Percentiles rank a stretch among this genome's conserved stretches.
These are phyloP conservation scores for Nicator chloris DNA, from an alignment of 2,113 vertebrate species.

Conservation along the genomic window DNA sequence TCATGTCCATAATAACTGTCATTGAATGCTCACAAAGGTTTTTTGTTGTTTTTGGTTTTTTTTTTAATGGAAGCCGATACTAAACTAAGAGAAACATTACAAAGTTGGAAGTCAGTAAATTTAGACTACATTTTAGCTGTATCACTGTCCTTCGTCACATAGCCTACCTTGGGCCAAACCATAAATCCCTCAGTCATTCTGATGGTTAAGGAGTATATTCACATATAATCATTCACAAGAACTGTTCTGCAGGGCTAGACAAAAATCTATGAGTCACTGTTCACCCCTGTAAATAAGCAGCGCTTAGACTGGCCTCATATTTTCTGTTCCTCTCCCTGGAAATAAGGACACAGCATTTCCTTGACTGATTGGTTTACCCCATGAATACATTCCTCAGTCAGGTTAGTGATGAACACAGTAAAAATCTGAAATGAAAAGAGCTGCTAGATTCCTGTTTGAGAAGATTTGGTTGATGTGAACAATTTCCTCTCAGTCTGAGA, in stretches of 20 bases:
- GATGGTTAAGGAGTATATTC: not conserved
- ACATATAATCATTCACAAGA: not conserved
- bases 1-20: not conserved
- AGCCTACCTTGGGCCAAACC: not conserved
- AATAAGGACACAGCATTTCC: not conserved
- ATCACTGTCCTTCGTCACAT: not conserved
- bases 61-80: not conserved
- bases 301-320: not conserved
- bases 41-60: not conserved
- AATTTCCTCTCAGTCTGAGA: constrained; percentile 25
- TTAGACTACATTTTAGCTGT: not conserved
- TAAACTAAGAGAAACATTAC: not conserved
- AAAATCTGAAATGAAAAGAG: constrained; percentile 1
- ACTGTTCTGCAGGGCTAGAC: not conserved
- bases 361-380: not conserved
- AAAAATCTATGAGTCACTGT: not conserved
- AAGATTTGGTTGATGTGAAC: constrained; percentile 10
- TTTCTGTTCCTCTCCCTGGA: not conserved
- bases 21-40: not conserved
- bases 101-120: not conserved
- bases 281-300: not conserved
- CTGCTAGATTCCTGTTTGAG: not conserved
- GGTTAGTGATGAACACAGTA: not conserved
- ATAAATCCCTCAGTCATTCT: not conserved
- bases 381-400: not conserved